Conservation (phyloP, 1,140 invertebrate species). For the Araneus ventricosus region DNA sequence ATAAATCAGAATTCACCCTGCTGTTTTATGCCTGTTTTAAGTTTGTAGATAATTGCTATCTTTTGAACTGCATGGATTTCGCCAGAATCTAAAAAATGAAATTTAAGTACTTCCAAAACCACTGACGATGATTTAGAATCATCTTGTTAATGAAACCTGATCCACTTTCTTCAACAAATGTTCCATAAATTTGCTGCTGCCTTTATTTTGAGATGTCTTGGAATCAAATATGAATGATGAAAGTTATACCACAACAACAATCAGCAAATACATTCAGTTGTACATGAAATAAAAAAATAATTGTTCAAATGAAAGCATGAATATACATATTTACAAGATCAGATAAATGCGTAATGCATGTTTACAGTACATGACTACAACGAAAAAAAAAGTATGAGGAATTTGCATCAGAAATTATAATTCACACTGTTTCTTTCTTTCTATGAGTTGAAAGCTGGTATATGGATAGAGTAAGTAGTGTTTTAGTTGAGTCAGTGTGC, state of each 20-base stretch:
- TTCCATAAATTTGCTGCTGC: too few relatives aligned
- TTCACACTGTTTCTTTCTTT: background rate
- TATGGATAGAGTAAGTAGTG: background rate
- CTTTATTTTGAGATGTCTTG: background rate
- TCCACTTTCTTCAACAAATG: too few relatives aligned
- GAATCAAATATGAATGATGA: background rate
- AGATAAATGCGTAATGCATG: background rate
- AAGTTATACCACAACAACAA: background rate
- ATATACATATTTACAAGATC: background rate
- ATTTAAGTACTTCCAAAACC: too few relatives aligned
- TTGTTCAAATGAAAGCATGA: background rate
- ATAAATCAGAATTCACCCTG: too few relatives aligned
- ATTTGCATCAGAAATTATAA: background rate
- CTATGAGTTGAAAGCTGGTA: background rate
- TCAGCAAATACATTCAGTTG: background rate
- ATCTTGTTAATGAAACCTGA: too few relatives aligned
- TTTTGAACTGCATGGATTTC: too few relatives aligned
- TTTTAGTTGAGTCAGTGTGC: background rate
- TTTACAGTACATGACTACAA: background rate
- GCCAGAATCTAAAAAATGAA: too few relatives aligned
- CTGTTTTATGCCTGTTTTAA: too few relatives aligned
- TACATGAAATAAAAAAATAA: slow-evolving; percentile 17
- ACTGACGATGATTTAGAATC: too few relatives aligned
- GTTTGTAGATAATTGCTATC: too few relatives aligned
- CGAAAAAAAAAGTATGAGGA: background rate